These are phyloP conservation scores for Scaptomyza parva DNA, from an alignment of 2,888 invertebrate genomes.

Conservation along the genomic window DNA sequence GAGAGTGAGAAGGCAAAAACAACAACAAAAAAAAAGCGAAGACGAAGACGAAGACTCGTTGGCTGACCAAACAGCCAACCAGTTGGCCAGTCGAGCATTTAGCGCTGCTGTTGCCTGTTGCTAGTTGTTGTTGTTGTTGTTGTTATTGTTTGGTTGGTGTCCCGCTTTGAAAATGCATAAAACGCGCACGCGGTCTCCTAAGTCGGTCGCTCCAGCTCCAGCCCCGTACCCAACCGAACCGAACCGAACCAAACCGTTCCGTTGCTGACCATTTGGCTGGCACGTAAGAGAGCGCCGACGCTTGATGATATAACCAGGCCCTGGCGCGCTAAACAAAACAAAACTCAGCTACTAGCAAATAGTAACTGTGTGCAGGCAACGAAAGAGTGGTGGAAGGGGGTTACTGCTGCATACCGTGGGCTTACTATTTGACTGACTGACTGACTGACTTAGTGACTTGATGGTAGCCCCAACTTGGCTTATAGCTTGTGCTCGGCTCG, in stretches of 20 bases:
- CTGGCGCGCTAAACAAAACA: slow-evolving; percentile 73
- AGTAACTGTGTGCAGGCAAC: slow-evolving; percentile 55
- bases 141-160: slow-evolving; percentile 50
- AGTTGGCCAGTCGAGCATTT: slow-evolving; percentile 71
- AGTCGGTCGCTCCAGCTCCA: slow-evolving; percentile 76
- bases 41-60: slow-evolving; percentile 41
- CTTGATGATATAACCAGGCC: slow-evolving; percentile 75
- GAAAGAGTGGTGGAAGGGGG: not conserved
- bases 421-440: slow-evolving; percentile 43
- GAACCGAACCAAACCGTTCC: slow-evolving; percentile 25
- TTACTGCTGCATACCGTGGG: slow-evolving; percentile 30
- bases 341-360: slow-evolving; percentile 75
- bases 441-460: slow-evolving; percentile 71
- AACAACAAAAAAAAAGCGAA: slow-evolving; percentile 26
- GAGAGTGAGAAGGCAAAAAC: slow-evolving; percentile 65
- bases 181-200: slow-evolving; percentile 73
- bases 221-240: too few relatives aligned
- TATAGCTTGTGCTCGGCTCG: slow-evolving; percentile 26
- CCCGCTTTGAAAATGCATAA: slow-evolving; percentile 76
- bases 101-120: slow-evolving; percentile 43
- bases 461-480: slow-evolving; percentile 54
- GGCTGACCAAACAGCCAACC: slow-evolving; percentile 65
- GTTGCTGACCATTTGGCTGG: slow-evolving; percentile 75
- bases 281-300: slow-evolving; percentile 72
- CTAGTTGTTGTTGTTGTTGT: slow-evolving; percentile 20